Evolutionary conservation across 2,888 invertebrate species (phyloP).

Genomic region (Agonopterix heracliana): DNA sequence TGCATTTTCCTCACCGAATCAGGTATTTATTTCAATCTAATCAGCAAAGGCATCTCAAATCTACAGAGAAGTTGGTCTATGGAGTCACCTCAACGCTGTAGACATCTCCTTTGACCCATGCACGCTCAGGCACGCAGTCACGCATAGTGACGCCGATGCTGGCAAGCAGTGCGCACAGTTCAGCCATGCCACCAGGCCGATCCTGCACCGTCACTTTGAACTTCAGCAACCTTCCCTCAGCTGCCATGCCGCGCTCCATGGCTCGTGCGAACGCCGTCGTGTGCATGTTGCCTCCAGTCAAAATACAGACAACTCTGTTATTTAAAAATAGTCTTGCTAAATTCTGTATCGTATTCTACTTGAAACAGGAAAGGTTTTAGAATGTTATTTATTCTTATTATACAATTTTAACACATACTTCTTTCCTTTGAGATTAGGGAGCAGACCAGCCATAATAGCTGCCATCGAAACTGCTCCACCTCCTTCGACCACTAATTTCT

Average conservation of each 20-base stretch:
- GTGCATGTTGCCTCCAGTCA: slow-evolving; percentile 94
- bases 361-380: no score
- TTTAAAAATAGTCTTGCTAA: not conserved
- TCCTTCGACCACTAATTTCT: slow-evolving; percentile 92
- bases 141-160: slow-evolving; percentile 90
- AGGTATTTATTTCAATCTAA: no score
- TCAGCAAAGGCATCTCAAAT: no score
- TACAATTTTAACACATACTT: slow-evolving; percentile 62
- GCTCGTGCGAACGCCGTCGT: slow-evolving; percentile 91
- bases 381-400: no score
- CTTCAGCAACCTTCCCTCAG: slow-evolving; percentile 84
- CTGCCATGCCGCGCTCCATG: slow-evolving; percentile 92
- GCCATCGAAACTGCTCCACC: slow-evolving; percentile 89
- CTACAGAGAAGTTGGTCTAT: no score
- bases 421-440: slow-evolving; percentile 90
- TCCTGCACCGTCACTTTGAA: slow-evolving; percentile 82
- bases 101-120: slow-evolving; percentile 94
- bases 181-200: slow-evolving; percentile 91
- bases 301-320: slow-evolving; percentile 84
- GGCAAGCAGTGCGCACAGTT: slow-evolving; percentile 83
- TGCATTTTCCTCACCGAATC: no score
- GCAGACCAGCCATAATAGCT: slow-evolving; percentile 85
- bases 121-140: slow-evolving; percentile 95
- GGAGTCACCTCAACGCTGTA: slow-evolving; percentile 70
- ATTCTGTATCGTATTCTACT: no score